Evolutionary conservation across 1,140 invertebrate species (phyloP), one percentile per base, ranked within the genome.

Genomic region (Pogonomyrmex californicus): DNA sequence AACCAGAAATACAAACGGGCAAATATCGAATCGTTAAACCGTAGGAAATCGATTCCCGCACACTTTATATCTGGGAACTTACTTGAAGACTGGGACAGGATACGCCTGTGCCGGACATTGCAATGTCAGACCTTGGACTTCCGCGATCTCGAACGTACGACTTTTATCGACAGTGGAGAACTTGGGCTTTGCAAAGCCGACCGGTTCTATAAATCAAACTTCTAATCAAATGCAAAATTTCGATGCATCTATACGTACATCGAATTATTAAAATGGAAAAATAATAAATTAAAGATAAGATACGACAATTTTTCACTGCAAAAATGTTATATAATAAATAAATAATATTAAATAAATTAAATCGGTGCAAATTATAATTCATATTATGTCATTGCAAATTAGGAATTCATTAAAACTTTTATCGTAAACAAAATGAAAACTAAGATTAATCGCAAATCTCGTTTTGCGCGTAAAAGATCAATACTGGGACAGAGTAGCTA

Each of bases 81-180:
- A 96, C 96, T 96, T 96, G 95, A 96, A 96, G 56, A 94, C 85
- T 83, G 96, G 96, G 93, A 96, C 96, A 91, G 97, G 97, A 95
- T 96, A 97, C 54, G 95, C 96, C 94, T 97, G 96, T 10, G 95
- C 96, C 63, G 96, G 94, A 93, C 96, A 96, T 58, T 96, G 92
- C 7, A 96, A 82, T 36, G 96, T 94, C 44, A 96, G 91, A 82
- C 89, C 94, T 54, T 87, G 79, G 33, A 85, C 85, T 86, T 92
- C 73, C 17, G 56, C 41, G 36, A 92, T 91, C 90, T 96, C 94
- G 83, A 96, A 95, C 17, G 94, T 92, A 75, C 94, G 94, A 88
- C 93, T 93, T 88, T 96, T 95, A 82, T 94, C 92, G 63, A 95
- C 92, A 47, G 93, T 94, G 51, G 96, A 94, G 89, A 96, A 96